A percentile compares a stretch with the other conserved stretches of the same genome.
Conservation (phyloP, 64 coral and sea anemone genomes). For the Montipora cactus region DNA sequence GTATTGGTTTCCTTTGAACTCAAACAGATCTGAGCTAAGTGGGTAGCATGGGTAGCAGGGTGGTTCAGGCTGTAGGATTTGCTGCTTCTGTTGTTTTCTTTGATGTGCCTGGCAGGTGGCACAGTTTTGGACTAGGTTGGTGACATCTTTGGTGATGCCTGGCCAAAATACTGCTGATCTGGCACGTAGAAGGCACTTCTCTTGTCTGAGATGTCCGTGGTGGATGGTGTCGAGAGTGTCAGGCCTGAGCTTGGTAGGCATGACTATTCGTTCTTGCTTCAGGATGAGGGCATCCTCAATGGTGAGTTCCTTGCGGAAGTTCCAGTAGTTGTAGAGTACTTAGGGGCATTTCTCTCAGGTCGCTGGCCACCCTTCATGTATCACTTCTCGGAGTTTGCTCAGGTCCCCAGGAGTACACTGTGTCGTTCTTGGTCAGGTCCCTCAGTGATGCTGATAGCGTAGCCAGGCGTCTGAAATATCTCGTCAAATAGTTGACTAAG, state of each 20-base stretch:
- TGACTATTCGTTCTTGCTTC: slow-evolving; percentile 52
- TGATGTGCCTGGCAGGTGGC: slow-evolving; percentile 68
- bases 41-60: slow-evolving; percentile 37
- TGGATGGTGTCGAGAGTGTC: slow-evolving; percentile 62
- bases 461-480: too few species aligned
- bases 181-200: slow-evolving; percentile 69
- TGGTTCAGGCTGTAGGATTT: slow-evolving; percentile 69
- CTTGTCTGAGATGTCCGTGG: slow-evolving; percentile 70
- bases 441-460: too few species aligned
- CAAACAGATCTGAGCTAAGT: slow-evolving; percentile 53
- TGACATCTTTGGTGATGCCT: slow-evolving; percentile 71
- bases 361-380: slow-evolving; percentile 70
- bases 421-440: too few species aligned
- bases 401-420: not conserved
- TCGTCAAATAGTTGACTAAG: too few species aligned
- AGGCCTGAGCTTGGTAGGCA: slow-evolving; percentile 45
- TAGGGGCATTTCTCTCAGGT: slow-evolving; percentile 53
- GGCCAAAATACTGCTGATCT: slow-evolving; percentile 74
- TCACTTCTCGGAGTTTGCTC: slow-evolving; percentile 23
- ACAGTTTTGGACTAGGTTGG: slow-evolving; percentile 8
- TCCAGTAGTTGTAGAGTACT: slow-evolving; percentile 67
- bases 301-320: slow-evolving; percentile 66
- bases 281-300: slow-evolving; percentile 72
- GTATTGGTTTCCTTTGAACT: slow-evolving; percentile 57
- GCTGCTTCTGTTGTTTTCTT: slow-evolving; percentile 52